These are phyloP conservation scores for Anneissia japonica DNA, from an alignment of 35 echinoderm and acorn worm species.

Conservation along the genomic window DNA sequence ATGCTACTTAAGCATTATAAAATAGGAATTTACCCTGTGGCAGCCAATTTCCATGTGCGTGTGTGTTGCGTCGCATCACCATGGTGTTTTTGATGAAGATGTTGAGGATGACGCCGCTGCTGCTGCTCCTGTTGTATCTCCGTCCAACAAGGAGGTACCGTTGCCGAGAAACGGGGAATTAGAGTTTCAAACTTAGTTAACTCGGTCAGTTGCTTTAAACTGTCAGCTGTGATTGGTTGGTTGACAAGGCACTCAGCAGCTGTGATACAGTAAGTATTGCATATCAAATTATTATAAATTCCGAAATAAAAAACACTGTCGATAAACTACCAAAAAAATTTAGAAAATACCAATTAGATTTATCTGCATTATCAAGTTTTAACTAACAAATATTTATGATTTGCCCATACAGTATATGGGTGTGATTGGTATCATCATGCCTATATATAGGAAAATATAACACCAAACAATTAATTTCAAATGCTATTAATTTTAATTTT, in stretches of 20 bases:
- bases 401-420: too few relatives aligned
- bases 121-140: slow-evolving; percentile 98
- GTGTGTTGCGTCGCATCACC: slow-evolving; percentile 95
- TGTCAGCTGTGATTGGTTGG: slow-evolving; percentile 47
- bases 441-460: too few relatives aligned
- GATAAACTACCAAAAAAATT: too few relatives aligned
- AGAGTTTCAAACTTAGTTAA: slow-evolving; percentile 94
- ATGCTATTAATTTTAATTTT: too few relatives aligned
- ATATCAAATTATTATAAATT: not conserved
- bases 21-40: slow-evolving; percentile 56
- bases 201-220: slow-evolving; percentile 50
- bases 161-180: slow-evolving; percentile 90
- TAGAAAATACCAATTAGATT: too few relatives aligned
- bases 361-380: too few relatives aligned
- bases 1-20: too few relatives aligned
- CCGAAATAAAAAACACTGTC: too few relatives aligned
- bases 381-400: too few relatives aligned
- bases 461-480: too few relatives aligned
- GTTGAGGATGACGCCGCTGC: slow-evolving; percentile 90
- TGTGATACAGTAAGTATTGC: not conserved
- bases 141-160: slow-evolving; percentile 87
- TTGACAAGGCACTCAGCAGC: slow-evolving; percentile 70
- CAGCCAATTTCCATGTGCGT: slow-evolving; percentile 86
- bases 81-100: slow-evolving; percentile 88
- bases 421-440: too few relatives aligned